Conservation (phyloP, 2,113 vertebrate species). For the Lophius piscatorius region DNA sequence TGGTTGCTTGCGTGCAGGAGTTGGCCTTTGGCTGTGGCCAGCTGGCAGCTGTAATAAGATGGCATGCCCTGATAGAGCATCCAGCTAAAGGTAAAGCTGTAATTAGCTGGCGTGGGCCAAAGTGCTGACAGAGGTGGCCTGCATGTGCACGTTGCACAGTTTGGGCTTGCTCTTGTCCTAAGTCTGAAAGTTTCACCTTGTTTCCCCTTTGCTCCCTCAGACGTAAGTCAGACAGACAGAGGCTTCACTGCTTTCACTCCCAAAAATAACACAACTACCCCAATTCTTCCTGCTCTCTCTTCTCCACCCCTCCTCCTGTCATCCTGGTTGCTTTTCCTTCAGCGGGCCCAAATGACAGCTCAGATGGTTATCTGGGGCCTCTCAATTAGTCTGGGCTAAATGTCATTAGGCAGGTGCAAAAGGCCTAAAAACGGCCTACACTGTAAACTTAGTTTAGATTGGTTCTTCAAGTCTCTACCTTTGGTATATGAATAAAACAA, state of each 20-base stretch:
- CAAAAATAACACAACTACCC: conserved; percentile 17
- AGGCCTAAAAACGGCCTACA: conserved; percentile 46
- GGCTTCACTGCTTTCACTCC: conserved; percentile 28
- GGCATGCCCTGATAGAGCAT: conserved; percentile 70
- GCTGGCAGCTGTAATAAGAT: conserved; percentile 81
- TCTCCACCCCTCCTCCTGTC: conserved; percentile 37
- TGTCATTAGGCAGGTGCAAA: conserved; percentile 80
- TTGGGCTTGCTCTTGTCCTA: conserved; percentile 2
- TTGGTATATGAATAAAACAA: neutral
- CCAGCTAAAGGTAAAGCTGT: conserved; percentile 74
- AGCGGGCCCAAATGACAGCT: conserved; percentile 72
- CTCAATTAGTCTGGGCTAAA: conserved; percentile 76
- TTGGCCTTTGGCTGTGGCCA: conserved; percentile 75
- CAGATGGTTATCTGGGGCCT: conserved; percentile 77
- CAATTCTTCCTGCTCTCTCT: neutral
- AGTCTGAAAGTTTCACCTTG: conserved; percentile 43
- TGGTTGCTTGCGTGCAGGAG: conserved; percentile 48
- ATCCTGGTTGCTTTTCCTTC: conserved; percentile 59
- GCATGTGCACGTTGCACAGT: too few species aligned
- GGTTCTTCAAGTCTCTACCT: neutral
- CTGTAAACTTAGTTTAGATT: neutral
- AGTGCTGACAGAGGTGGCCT: neutral
- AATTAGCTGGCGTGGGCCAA: conserved; percentile 52
- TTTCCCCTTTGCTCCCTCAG: conserved; percentile 54
- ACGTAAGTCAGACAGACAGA: conserved; percentile 51